A percentile compares a stretch with the other conserved stretches of the same genome.
Conservation (phyloP, 2,888 invertebrate genomes). For the Conchocele bisecta region DNA sequence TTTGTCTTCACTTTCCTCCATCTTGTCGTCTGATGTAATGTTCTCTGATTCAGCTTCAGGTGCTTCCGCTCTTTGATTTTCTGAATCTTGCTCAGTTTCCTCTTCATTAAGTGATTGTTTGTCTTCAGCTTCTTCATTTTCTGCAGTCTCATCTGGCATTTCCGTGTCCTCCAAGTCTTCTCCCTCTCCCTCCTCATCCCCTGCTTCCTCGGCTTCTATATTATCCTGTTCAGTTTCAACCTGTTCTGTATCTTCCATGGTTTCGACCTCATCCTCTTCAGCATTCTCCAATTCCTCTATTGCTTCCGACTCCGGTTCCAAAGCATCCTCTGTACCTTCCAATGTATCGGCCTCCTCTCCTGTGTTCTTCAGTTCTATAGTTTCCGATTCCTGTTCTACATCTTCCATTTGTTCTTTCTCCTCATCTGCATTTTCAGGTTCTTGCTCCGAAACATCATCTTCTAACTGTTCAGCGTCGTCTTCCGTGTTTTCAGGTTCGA, state of each 20-base stretch:
- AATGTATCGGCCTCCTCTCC: background rate
- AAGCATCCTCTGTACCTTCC: background rate
- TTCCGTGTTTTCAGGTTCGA: background rate
- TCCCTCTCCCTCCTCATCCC: background rate
- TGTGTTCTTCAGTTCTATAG: too few relatives aligned
- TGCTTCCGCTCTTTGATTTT: too few relatives aligned
- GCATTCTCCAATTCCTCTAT: constrained; percentile 10
- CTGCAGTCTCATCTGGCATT: background rate
- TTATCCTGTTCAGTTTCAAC: background rate
- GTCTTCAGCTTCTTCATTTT: background rate
- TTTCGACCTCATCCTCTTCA: constrained; percentile 8
- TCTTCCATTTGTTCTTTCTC: background rate
- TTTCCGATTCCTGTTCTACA: background rate
- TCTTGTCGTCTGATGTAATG: background rate
- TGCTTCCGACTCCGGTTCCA: background rate
- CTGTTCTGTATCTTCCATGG: constrained; percentile 6
- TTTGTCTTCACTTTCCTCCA: background rate
- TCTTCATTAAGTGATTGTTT: background rate
- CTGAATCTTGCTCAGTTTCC: background rate
- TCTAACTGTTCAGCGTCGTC: background rate
- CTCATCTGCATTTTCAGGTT: background rate
- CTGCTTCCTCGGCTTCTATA: background rate
- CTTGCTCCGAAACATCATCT: background rate
- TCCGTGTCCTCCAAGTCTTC: background rate
- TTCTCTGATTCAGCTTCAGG: too few relatives aligned